Base-by-base conservation (phyloP, 2,797 vertebrate species). In the Melanotaenia maccullochi region DNA sequence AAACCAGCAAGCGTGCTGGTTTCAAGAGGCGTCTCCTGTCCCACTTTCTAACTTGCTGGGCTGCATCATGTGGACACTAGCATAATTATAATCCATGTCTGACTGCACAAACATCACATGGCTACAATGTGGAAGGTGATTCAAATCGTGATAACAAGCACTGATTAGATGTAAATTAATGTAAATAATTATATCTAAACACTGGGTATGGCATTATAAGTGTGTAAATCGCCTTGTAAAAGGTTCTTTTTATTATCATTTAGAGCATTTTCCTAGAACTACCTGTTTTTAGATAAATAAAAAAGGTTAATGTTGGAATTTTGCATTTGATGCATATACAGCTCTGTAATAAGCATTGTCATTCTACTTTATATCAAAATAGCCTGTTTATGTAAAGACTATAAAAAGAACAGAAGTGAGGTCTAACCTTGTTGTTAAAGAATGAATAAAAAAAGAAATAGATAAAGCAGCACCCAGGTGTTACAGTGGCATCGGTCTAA, bases 401-500 rank as follows among this genome's bases (percentile, higher is more conserved):
- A 5, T 28, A 54, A 24, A 7, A 54, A 54, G 66, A 68, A 67
- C 18, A 42, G 4, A 40, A 40, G 1, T 11, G 14, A 44, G 42
- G 20, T 18, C 18, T 20, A 18, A 44, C 6, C 42, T 5, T 44
- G 16, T 44, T 14, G 12, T 40, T 40, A 40, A 40, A 40, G 35
- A 40, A 8, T 5, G 14, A 42, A 16, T 5, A 42, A 42, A 33
- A 33, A 33, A 33, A 5, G 5, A 33, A 36, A 36, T 36, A 36
- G 8, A 20, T 44, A 20, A 20, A 54, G 55, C 61, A 71, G 24
- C 36, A 30, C 40, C 30, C 42, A 35, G 40, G 62, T 68, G 11
- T 80, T 82, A 84, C 68, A 69, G 56, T 85, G 83, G 63, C 69
- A 61, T 76, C 32, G 81, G 68, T 76, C 85, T 91, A 90, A 76